Evolutionary conservation across 1,140 invertebrate species (phyloP).

Genomic region (Sipha flava): DNA sequence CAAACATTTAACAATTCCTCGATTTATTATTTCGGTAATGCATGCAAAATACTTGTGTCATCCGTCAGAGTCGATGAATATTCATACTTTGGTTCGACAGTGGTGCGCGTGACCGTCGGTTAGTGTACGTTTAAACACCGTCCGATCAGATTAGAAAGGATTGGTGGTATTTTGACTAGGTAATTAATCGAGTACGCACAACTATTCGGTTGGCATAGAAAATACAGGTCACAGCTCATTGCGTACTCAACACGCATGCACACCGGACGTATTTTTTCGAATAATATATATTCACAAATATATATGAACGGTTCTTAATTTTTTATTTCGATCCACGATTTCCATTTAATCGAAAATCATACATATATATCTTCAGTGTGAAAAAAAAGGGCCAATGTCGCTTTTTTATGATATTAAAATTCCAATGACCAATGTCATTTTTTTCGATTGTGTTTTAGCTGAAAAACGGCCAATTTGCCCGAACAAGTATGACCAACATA

Average conservation of each 20-base stretch:
- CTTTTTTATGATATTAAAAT: too few relatives aligned
- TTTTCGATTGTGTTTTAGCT: too few relatives aligned
- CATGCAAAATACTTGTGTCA: constrained; percentile 8
- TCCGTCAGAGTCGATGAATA: neutral
- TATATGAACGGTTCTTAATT: neutral
- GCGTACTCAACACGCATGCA: neutral
- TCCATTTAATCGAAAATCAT: neutral
- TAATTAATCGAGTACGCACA: constrained; percentile 18
- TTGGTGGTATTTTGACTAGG: neutral
- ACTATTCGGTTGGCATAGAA: constrained; percentile 14
- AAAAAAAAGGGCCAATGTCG: too few relatives aligned
- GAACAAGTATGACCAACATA: too few relatives aligned
- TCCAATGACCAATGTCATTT: too few relatives aligned
- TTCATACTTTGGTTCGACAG: neutral
- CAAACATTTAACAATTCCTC: too few relatives aligned
- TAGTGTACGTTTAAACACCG: neutral
- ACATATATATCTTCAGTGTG: too few relatives aligned
- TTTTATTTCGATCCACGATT: neutral
- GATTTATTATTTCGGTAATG: neutral
- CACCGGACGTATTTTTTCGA: neutral
- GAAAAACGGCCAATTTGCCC: too few relatives aligned
- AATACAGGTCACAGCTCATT: neutral
- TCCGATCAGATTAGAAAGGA: constrained; percentile 26
- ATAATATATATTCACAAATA: neutral
- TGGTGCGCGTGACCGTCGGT: neutral